These are phyloP conservation scores for Tetranychus urticae DNA, from an alignment of 1,140 invertebrate species.

Conservation along the genomic window DNA sequence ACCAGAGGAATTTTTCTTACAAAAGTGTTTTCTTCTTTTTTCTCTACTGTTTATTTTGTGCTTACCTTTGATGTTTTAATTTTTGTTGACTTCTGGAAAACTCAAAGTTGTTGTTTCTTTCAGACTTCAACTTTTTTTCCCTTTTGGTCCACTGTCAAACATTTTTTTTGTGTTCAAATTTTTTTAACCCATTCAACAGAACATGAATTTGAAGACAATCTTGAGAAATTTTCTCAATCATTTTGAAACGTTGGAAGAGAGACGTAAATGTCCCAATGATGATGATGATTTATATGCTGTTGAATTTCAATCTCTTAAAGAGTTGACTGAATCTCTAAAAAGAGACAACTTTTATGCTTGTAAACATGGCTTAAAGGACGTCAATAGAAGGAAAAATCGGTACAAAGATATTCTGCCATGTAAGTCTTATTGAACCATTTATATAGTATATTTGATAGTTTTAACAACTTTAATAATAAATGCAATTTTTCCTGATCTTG, in stretches of 20 bases:
- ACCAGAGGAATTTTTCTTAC: too few relatives aligned
- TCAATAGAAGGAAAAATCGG: conserved; percentile 38
- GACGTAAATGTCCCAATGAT: conserved; percentile 9
- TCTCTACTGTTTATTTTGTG: too few relatives aligned
- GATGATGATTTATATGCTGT: conserved; percentile 2
- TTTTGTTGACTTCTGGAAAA: too few relatives aligned
- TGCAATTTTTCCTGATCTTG: not conserved
- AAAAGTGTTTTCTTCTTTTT: too few relatives aligned
- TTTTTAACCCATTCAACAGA: not conserved
- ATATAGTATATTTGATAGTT: not conserved
- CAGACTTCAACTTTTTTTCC: too few relatives aligned
- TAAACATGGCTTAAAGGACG: conserved; percentile 33
- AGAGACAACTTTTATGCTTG: conserved; percentile 22
- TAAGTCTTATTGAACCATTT: conserved; percentile 18
- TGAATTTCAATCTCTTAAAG: conserved; percentile 24
- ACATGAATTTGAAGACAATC: conserved; percentile 19
- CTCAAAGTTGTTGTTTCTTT: too few relatives aligned
- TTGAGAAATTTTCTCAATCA: conserved; percentile 29
- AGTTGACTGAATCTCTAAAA: conserved; percentile 26
- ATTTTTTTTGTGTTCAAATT: too few relatives aligned
- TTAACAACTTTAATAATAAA: not conserved
- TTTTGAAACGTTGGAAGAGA: conserved; percentile 25
- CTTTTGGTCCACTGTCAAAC: too few relatives aligned
- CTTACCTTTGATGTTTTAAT: too few relatives aligned
- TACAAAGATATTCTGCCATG: conserved; percentile 47